Evolutionary conservation across 2,113 vertebrate genomes (phyloP).

Genomic region (Strix aluco): DNA sequence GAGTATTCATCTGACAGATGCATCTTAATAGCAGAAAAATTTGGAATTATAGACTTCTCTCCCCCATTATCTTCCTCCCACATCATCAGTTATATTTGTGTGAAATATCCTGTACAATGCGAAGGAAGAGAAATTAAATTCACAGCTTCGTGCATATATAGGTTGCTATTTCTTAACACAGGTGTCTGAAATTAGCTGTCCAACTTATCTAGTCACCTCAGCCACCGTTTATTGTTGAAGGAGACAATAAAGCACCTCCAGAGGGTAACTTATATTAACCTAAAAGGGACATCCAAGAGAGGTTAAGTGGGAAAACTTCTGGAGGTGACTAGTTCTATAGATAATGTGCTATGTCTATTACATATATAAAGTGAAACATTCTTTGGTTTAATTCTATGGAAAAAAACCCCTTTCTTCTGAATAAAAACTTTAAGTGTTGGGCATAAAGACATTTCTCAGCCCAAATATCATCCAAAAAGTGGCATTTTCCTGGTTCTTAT

Average conservation of each 20-base stretch:
- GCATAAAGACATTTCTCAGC: not conserved
- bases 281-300: not conserved
- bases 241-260: not conserved
- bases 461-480: not conserved
- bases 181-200: not conserved
- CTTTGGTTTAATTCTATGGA: not conserved
- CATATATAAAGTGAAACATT: not conserved
- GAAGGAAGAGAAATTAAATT: not conserved
- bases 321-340: not conserved
- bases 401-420: not conserved
- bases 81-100: not conserved
- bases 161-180: not conserved
- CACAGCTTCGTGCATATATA: rapidly evolving
- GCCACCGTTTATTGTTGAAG: not conserved
- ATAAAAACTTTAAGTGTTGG: not conserved
- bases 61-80: not conserved
- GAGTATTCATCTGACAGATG: not conserved
- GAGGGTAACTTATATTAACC: not conserved
- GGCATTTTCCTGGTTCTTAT: not conserved
- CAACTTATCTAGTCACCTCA: not conserved
- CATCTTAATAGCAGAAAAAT: not conserved
- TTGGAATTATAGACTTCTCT: not conserved
- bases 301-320: not conserved
- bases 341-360: not conserved
- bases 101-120: not conserved